Percentiles rank a stretch among this genome's conserved stretches.
phyloP scores from a whole-genome alignment of 2,888 invertebrate species.

The Drosophila rubida region DNA sequence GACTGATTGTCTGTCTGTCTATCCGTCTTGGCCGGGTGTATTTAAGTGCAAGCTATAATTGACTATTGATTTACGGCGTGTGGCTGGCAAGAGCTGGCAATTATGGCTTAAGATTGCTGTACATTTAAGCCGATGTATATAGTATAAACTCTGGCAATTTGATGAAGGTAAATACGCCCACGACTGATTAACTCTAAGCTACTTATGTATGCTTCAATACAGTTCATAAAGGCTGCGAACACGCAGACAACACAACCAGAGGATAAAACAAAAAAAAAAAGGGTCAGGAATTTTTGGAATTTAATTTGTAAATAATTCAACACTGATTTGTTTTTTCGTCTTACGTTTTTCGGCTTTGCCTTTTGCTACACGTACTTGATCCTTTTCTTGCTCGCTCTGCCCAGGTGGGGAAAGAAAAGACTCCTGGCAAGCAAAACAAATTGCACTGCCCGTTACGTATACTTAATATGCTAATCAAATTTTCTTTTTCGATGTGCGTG shows the following conservation, averaged over 20 bases:
- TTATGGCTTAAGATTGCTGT: background rate
- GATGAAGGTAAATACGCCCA: constrained; percentile 25
- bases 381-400: constrained; percentile 7
- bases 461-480: constrained; percentile 70
- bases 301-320: constrained; percentile 54
- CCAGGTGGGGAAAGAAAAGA: background rate
- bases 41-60: background rate
- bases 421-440: background rate
- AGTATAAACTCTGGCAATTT: background rate
- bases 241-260: background rate
- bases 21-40: background rate
- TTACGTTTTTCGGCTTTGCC: constrained; percentile 2
- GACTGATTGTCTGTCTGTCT: background rate
- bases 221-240: constrained; percentile 15
- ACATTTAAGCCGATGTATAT: background rate
- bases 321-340: constrained; percentile 49
- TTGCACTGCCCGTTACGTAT: constrained; percentile 47
- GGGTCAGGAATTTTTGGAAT: constrained; percentile 25
- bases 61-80: constrained; percentile 25
- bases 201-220: constrained; percentile 29
- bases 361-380: constrained; percentile 7
- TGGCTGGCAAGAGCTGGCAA: background rate
- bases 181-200: constrained; percentile 41
- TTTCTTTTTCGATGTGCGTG: constrained; percentile 26
- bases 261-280: constrained; percentile 12